Evolutionary conservation across 2,888 invertebrate genomes (phyloP).

Genomic region (Pardosa pseudoannulata): DNA sequence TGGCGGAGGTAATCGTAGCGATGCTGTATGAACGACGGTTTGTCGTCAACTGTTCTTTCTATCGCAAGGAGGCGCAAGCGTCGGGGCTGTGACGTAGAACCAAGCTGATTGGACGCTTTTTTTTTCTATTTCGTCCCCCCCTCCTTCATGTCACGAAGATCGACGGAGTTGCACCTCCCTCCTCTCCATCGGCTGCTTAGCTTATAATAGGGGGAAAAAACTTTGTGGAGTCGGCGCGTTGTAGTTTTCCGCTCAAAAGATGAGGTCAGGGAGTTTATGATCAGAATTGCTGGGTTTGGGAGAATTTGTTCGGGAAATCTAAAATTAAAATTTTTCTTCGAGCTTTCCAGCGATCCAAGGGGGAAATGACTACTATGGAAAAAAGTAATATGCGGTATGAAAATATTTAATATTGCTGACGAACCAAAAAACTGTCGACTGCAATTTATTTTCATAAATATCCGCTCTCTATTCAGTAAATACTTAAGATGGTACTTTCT

Average conservation of each 20-base stretch:
- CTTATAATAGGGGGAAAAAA: slow-evolving; percentile 33
- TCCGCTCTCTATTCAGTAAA: not conserved
- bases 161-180: slow-evolving; percentile 44
- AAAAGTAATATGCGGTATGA: slow-evolving; percentile 13
- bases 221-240: slow-evolving; percentile 54
- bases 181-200: not conserved
- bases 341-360: not conserved
- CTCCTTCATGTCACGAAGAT: slow-evolving; percentile 55
- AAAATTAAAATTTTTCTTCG: slow-evolving; percentile 10
- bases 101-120: slow-evolving; percentile 22
- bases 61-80: slow-evolving; percentile 50
- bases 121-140: slow-evolving; percentile 17
- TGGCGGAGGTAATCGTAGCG: not conserved
- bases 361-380: not conserved
- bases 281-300: slow-evolving; percentile 13
- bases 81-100: slow-evolving; percentile 48
- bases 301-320: slow-evolving; percentile 17
- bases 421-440: not conserved
- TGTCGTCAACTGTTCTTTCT: slow-evolving; percentile 18
- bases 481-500: not conserved
- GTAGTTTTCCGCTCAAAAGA: slow-evolving; percentile 39
- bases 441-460: slow-evolving; percentile 10
- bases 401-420: slow-evolving; percentile 10
- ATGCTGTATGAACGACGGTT: not conserved
- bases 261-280: slow-evolving; percentile 28